Conservation (phyloP, 2,797 vertebrate genomes). For the Myiotriccus ornatus region DNA sequence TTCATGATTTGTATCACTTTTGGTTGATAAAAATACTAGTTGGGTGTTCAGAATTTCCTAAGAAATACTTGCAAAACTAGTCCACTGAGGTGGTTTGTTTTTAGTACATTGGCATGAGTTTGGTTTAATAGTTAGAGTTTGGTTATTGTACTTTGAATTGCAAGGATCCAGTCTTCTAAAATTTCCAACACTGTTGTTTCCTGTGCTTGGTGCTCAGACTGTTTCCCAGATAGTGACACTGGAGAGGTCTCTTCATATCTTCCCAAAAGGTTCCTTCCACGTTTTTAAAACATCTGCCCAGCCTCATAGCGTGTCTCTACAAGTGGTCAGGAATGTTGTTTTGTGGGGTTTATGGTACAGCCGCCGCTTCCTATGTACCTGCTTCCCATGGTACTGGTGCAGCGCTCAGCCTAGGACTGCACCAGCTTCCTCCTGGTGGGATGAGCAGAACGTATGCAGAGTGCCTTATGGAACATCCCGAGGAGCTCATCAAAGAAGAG, state of each 20-base stretch:
- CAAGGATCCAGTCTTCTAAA: background rate
- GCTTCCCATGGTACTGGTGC: background rate
- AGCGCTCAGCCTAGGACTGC: background rate
- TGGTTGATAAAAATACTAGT: background rate
- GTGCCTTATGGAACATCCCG: fast-evolving
- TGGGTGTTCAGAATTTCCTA: background rate
- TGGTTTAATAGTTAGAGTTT: background rate
- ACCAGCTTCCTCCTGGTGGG: fast-evolving
- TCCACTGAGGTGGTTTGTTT: background rate
- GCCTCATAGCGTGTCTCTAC: background rate
- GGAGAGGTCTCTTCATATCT: background rate
- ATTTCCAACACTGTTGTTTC: background rate
- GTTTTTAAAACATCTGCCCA: background rate
- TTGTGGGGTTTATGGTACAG: background rate
- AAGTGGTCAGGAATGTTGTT: background rate
- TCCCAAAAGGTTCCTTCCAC: background rate
- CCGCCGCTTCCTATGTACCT: background rate
- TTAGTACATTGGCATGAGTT: background rate
- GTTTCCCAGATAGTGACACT: background rate
- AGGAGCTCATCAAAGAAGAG: background rate
- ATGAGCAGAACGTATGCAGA: background rate
- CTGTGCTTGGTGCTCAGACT: background rate
- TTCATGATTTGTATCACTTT: background rate
- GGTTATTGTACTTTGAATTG: background rate
- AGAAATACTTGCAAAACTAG: background rate